Percentiles rank a stretch among this genome's conserved stretches.
Conservation (phyloP, 2,113 vertebrate species). For the Puma concolor region DNA sequence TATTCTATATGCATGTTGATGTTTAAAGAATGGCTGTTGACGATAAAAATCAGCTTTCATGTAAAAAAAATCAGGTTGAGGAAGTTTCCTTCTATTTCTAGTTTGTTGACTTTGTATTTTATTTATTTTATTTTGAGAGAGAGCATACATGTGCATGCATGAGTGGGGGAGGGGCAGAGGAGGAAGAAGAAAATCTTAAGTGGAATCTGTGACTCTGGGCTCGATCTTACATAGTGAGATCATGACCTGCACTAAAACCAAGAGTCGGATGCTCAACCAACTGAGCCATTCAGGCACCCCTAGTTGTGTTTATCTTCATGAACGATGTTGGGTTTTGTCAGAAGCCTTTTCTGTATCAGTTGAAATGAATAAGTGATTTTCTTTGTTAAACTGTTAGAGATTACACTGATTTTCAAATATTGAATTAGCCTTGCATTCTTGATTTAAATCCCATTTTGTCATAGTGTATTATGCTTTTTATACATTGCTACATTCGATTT, state of each 20-base stretch:
- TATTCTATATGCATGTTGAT: conserved; percentile 94
- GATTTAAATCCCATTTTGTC: neutral
- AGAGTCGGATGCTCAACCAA: no score
- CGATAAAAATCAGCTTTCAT: conserved; percentile 94
- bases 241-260: no score
- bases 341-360: neutral
- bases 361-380: neutral
- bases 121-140: neutral
- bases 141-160: no score
- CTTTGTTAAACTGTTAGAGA: neutral
- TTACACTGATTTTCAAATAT: neutral
- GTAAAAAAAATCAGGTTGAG: conserved; percentile 67
- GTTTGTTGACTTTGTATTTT: neutral
- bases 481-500: neutral
- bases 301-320: neutral
- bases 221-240: no score
- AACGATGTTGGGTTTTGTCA: neutral
- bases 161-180: no score
- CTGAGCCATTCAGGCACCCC: no score
- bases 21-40: conserved; percentile 93
- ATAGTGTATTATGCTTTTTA: neutral
- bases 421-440: neutral
- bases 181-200: no score
- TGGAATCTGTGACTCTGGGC: no score
- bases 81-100: neutral